A percentile compares a stretch with the other conserved stretches of the same genome.
Evolutionary conservation across 1,140 invertebrate species (phyloP).

Genomic region (Heliconius hermathena): DNA sequence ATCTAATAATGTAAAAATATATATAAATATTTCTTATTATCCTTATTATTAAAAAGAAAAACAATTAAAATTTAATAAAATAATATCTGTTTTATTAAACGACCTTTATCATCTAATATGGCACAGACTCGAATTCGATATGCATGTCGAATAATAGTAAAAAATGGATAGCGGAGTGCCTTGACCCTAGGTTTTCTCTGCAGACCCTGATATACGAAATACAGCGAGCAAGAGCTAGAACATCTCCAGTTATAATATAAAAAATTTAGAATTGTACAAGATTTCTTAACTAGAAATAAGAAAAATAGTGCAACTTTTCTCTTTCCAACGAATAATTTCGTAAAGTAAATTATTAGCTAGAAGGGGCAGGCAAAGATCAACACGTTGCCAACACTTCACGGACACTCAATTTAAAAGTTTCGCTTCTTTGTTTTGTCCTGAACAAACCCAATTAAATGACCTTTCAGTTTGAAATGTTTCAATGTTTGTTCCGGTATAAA

Average conservation of each 20-base stretch:
- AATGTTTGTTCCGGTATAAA: slow-evolving; percentile 43
- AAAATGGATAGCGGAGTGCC: no score
- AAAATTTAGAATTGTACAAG: not conserved
- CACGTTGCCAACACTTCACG: slow-evolving; percentile 79
- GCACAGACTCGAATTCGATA: no score
- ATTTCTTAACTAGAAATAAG: not conserved
- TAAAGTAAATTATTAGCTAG: slow-evolving; percentile 56
- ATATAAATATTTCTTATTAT: no score
- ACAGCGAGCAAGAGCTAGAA: no score
- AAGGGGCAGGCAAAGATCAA: slow-evolving; percentile 72
- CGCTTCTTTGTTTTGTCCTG: slow-evolving; percentile 78
- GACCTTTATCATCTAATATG: no score
- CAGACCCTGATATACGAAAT: no score
- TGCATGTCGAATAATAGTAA: no score
- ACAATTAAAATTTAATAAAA: no score
- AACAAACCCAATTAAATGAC: slow-evolving; percentile 80
- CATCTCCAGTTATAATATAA: not conserved
- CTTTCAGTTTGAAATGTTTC: slow-evolving; percentile 73
- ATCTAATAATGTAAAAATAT: not conserved
- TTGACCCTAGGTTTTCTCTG: no score
- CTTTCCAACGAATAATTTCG: slow-evolving; percentile 18
- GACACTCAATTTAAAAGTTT: slow-evolving; percentile 81
- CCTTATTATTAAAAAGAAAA: no score
- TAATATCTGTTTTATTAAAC: no score
- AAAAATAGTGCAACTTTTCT: slow-evolving; percentile 21